phyloP scores from a whole-genome alignment of 2,797 vertebrate species.

The Clarias pachynema region DNA sequence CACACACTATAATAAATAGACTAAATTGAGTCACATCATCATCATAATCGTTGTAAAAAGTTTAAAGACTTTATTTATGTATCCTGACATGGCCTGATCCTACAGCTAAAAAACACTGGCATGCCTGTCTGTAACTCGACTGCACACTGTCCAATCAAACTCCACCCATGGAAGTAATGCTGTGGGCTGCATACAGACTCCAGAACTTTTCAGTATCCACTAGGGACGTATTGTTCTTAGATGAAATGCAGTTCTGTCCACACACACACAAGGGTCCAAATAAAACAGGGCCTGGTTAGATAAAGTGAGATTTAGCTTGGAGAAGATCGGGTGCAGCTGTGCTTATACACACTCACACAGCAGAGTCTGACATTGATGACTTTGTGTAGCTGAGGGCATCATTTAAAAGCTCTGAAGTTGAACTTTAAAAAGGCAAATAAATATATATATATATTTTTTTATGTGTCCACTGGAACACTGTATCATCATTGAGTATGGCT shows the following conservation, averaged over 20 bases:
- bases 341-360: not conserved
- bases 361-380: not conserved
- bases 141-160: constrained; percentile 23
- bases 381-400: not conserved
- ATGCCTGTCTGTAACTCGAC: constrained; percentile 19
- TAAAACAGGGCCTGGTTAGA: constrained; percentile 52
- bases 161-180: constrained; percentile 50
- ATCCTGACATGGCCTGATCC: not conserved
- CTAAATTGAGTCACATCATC: not conserved
- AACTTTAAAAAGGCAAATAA: constrained; percentile 10
- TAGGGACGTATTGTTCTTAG: constrained; percentile 53
- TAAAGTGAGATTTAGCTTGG: constrained; percentile 48
- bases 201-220: constrained; percentile 38
- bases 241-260: constrained; percentile 18
- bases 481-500: not conserved
- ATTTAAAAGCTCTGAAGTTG: not conserved
- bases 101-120: constrained; percentile 32
- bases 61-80: not conserved
- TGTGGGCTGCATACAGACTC: constrained; percentile 70
- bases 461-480: constrained; percentile 17
- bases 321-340: constrained; percentile 7
- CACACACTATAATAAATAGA: not conserved
- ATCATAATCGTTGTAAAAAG: not conserved
- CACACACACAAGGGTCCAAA: constrained; percentile 40
- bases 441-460: not conserved